Evolutionary conservation across 2,797 vertebrate species (phyloP).

Genomic region (Parambassis ranga): DNA sequence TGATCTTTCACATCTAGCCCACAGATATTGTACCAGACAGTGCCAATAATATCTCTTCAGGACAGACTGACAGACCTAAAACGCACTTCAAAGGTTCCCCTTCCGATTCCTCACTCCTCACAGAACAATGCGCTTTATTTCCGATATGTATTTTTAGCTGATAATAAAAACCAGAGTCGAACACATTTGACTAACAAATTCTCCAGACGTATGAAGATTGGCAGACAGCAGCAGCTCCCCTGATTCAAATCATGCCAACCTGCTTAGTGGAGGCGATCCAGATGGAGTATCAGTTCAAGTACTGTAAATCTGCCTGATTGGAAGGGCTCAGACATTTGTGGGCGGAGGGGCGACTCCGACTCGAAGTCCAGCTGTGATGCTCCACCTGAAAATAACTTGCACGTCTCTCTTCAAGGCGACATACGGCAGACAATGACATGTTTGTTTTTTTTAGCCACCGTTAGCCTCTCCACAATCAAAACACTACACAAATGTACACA

Average conservation of each 20-base stretch:
- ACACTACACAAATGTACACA: too few relatives aligned
- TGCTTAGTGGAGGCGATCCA: slow-evolving; percentile 72
- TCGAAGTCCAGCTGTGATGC: slow-evolving; percentile 46
- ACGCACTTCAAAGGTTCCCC: slow-evolving; percentile 48
- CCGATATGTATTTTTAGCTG: slow-evolving; percentile 35
- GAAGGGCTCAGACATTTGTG: slow-evolving; percentile 41
- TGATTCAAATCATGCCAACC: slow-evolving; percentile 69
- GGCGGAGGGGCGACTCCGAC: slow-evolving; percentile 3
- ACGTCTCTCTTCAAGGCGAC: too few relatives aligned
- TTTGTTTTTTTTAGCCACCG: too few relatives aligned
- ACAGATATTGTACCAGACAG: slow-evolving; percentile 68
- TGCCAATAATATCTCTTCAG: slow-evolving; percentile 72
- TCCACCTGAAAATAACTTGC: slow-evolving; percentile 44
- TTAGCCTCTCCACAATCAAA: too few relatives aligned
- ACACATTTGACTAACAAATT: slow-evolving; percentile 60
- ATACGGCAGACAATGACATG: too few relatives aligned
- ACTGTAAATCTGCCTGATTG: slow-evolving; percentile 66
- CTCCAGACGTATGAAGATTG: slow-evolving; percentile 39
- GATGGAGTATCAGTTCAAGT: slow-evolving; percentile 65
- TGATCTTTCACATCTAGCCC: slow-evolving; percentile 76
- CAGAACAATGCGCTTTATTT: slow-evolving; percentile 33
- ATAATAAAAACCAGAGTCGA: slow-evolving; percentile 46
- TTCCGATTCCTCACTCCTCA: slow-evolving; percentile 12
- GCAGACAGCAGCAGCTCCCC: slow-evolving; percentile 51
- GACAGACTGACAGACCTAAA: slow-evolving; percentile 56